Conservation (phyloP, 1,140 invertebrate genomes). For the Neotoxoptera formosana region DNA sequence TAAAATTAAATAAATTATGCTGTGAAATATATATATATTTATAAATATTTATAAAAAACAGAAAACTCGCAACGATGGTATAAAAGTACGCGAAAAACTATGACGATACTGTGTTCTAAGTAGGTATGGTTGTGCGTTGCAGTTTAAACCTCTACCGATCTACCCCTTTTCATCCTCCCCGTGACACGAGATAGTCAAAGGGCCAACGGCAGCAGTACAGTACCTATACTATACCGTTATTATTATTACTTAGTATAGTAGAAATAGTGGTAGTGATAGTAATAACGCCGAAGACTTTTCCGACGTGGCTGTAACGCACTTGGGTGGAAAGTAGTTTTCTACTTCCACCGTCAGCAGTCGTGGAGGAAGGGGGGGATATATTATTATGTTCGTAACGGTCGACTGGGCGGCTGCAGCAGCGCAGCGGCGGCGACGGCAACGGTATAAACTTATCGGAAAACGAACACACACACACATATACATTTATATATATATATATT, state of each 20-base stretch:
- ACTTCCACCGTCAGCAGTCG: neutral
- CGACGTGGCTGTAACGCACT: slow-evolving; percentile 18
- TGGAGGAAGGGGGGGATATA: neutral
- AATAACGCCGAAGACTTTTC: slow-evolving; percentile 17
- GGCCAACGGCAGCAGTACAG: neutral
- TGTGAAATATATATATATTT: too few species aligned
- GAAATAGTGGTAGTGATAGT: neutral
- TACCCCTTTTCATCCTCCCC: neutral
- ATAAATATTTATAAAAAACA: too few species aligned
- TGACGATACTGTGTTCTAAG: neutral
- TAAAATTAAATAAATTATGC: neutral
- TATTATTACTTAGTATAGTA: neutral
- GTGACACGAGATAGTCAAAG: neutral
- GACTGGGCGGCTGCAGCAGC: slow-evolving; percentile 15
- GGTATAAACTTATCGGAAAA: slow-evolving; percentile 57
- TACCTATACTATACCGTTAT: neutral
- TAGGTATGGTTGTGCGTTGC: neutral
- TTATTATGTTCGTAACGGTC: slow-evolving; percentile 47
- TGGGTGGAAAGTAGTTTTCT: slow-evolving; percentile 46
- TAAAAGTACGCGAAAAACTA: neutral
- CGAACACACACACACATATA: neutral
- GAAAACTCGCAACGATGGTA: neutral
- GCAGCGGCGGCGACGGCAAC: slow-evolving; percentile 31
- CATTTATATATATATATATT: neutral
- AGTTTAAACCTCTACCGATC: neutral